These are phyloP conservation scores for Leptinotarsa haldemani DNA, from an alignment of 2,888 invertebrate genomes.

Conservation along the genomic window DNA sequence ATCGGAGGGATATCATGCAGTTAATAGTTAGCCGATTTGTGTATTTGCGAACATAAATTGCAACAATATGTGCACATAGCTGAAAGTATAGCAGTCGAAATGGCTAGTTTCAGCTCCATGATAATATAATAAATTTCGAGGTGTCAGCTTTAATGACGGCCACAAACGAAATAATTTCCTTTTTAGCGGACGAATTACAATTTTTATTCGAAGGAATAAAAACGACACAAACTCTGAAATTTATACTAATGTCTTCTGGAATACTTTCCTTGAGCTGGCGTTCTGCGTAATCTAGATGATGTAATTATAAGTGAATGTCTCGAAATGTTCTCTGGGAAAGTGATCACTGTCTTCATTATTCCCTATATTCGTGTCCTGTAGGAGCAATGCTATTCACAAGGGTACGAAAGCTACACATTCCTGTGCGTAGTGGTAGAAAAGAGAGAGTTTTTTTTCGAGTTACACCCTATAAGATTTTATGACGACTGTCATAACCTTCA, in stretches of 20 bases:
- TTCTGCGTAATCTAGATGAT: conserved; percentile 10
- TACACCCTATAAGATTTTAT: too few species aligned
- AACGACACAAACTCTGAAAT: conserved; percentile 13
- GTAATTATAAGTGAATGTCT: conserved; percentile 17
- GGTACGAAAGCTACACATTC: not conserved
- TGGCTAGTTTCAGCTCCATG: conserved; percentile 13
- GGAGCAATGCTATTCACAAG: not conserved
- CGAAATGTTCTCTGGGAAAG: not conserved
- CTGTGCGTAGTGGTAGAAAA: too few species aligned
- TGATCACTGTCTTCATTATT: conserved; percentile 8
- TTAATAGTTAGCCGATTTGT: conserved; percentile 9
- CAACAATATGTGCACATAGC: conserved; percentile 12
- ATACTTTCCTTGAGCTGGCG: conserved; percentile 11
- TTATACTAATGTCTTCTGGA: not conserved
- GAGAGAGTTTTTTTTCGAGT: too few species aligned
- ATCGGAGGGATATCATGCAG: not conserved
- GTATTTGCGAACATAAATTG: conserved; percentile 18
- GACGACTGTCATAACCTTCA: too few species aligned
- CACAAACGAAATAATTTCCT: conserved; percentile 30
- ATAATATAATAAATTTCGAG: conserved; percentile 21
- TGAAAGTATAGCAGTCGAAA: conserved; percentile 16
- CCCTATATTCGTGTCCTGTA: not conserved
- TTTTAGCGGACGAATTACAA: conserved; percentile 17
- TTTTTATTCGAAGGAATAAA: conserved; percentile 4
- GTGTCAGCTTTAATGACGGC: conserved; percentile 25